These are phyloP conservation scores for Aeoliscus strigatus DNA, from an alignment of 2,797 vertebrate species.

Conservation along the genomic window DNA sequence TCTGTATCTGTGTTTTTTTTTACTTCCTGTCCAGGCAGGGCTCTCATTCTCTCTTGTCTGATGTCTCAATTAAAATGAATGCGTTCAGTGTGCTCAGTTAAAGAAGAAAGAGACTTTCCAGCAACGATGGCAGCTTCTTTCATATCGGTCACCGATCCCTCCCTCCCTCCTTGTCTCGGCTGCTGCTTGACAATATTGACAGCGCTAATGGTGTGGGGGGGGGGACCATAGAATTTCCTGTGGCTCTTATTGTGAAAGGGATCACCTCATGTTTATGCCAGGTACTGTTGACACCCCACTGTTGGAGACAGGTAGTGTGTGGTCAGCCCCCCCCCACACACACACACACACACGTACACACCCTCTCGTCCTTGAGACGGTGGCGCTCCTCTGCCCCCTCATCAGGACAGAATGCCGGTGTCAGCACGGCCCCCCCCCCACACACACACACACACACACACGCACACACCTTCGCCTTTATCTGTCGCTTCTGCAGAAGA, in stretches of 20 bases:
- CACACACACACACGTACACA: not conserved
- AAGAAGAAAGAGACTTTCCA: constrained; percentile 57
- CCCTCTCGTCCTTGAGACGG: constrained; percentile 76
- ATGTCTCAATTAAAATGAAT: constrained; percentile 71
- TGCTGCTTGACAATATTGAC: constrained; percentile 55
- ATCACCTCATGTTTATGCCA: constrained; percentile 1
- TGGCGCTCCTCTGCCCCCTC: constrained; percentile 46
- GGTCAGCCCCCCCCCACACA: constrained; percentile 19
- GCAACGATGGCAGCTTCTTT: constrained; percentile 54
- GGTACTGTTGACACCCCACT: constrained; percentile 6
- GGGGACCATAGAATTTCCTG: constrained; percentile 27
- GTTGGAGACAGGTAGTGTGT: constrained; percentile 12
- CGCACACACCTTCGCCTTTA: constrained; percentile 60
- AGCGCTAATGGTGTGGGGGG: constrained; percentile 42
- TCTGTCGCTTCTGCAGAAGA: constrained; percentile 66
- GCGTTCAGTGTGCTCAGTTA: constrained; percentile 59
- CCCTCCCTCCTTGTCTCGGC: constrained; percentile 38
- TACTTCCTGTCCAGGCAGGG: constrained; percentile 51
- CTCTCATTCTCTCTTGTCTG: constrained; percentile 52
- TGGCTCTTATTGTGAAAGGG: constrained; percentile 26
- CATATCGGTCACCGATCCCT: constrained; percentile 55
- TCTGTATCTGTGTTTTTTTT: constrained; percentile 28
- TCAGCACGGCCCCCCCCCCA: constrained; percentile 49
- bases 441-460: constrained; percentile 10
- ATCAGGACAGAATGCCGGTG: constrained; percentile 60